Base-by-base conservation (phyloP, 2,113 vertebrate species). In the Poecilia latipinna region DNA sequence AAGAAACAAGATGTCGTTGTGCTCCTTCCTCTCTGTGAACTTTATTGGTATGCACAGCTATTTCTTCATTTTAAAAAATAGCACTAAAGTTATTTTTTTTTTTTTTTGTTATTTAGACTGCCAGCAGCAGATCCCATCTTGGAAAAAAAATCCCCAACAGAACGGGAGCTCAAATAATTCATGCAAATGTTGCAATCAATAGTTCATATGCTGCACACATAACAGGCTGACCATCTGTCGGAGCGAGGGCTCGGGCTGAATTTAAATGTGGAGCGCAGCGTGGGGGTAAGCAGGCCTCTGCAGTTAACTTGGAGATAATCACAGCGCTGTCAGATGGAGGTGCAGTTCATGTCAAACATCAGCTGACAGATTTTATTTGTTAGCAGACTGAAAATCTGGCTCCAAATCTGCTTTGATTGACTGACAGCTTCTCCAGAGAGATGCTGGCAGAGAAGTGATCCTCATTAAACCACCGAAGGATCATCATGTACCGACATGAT, bases 121-220 rank as follows among this genome's bases (percentile, higher is more conserved):
- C 75, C 80, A 78, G 68, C 48, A 77, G 77, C 89, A 91, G 89
- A 89, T 82, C 89, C 88, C 71, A 57, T 75, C 70, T 67, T 39
- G 17, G 22, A 31, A 51, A 72, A 72, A 19, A 74, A 37, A 51
- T 22, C 42, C 69, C 78, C 75, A 61, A 68, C 84, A 67, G 78
- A 83, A 79, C 22, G n/a, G 65, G 32, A 84, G 84, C 85, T 88
- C 82, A 86, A 88, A 90, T 90, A 86, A 90, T 87, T 90, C 90
- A 91, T 91, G 90, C 80, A 90, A 91, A 91, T 90, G 84, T 82
- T 74, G 85, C 89, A 87, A 89, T 91, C 87, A 88, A 87, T 81
- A 86, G 87, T 88, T 88, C 82, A 87, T 81, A 77, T 87, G 87
- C 82, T 79, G 82, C 87, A 60, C 87, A 74, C 82, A 83, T 6